These are phyloP conservation scores for Omphaloscelis lunosa DNA, from an alignment of 2,888 invertebrate genomes.

Conservation along the genomic window DNA sequence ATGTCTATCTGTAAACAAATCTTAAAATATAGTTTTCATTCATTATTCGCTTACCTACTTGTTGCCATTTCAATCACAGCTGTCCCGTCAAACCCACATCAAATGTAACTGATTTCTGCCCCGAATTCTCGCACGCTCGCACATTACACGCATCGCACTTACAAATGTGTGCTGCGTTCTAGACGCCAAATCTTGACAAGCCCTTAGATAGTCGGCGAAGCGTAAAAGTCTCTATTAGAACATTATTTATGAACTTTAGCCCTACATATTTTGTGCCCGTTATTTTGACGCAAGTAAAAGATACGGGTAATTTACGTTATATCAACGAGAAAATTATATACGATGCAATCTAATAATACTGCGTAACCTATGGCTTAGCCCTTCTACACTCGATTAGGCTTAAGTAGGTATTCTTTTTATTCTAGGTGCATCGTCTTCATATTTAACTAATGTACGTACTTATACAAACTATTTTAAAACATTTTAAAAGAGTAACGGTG, in stretches of 20 bases:
- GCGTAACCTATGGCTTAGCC: neutral
- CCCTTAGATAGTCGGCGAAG: conserved; percentile 1
- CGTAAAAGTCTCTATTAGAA: conserved; percentile 11
- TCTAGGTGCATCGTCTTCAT: too few relatives aligned
- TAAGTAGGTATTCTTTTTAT: too few relatives aligned
- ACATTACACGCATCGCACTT: too few relatives aligned
- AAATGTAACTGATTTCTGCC: conserved; percentile 27
- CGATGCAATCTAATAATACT: neutral
- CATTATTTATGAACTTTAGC: conserved; percentile 29
- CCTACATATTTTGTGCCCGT: conserved; percentile 27
- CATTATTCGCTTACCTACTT: neutral
- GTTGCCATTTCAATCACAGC: conserved; percentile 15
- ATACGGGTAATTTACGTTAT: neutral
- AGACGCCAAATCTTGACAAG: neutral
- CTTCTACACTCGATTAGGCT: neutral
- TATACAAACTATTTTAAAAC: too few relatives aligned
- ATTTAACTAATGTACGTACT: too few relatives aligned
- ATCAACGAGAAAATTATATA: neutral
- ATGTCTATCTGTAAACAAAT: neutral
- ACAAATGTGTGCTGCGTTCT: neutral
- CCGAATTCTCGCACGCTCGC: neutral
- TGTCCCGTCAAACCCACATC: conserved; percentile 34
- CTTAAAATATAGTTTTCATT: neutral
- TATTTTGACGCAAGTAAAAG: conserved; percentile 22
- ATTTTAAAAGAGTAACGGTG: too few relatives aligned